phyloP scores from a whole-genome alignment of 2,797 vertebrate species.

The Phyllotis vaccarum region DNA sequence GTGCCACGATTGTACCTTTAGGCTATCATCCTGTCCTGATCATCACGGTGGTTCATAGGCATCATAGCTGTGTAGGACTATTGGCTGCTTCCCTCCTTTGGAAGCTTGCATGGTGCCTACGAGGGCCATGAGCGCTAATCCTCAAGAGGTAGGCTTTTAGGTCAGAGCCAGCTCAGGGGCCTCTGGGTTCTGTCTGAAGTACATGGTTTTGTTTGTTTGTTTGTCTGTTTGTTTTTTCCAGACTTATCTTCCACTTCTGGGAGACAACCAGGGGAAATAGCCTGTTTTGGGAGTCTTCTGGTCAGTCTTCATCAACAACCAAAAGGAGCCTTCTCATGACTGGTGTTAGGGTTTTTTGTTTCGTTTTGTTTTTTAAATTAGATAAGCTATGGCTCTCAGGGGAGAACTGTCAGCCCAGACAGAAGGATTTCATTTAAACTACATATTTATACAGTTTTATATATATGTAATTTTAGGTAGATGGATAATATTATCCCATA shows the following conservation, averaged over 20 bases:
- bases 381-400: background rate
- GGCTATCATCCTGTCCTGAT: background rate
- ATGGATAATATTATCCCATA: background rate
- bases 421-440: background rate
- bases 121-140: background rate
- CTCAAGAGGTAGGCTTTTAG: background rate
- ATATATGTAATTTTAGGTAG: background rate
- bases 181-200: background rate
- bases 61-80: background rate
- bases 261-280: background rate
- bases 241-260: background rate
- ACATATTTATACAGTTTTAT: background rate
- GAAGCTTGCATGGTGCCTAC: background rate
- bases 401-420: background rate
- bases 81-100: background rate
- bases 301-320: background rate
- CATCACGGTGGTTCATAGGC: background rate
- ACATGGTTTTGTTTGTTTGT: background rate
- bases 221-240: background rate
- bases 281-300: background rate
- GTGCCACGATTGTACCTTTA: background rate
- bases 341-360: background rate
- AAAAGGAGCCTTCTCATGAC: background rate
- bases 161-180: background rate
- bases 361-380: too few species aligned